These are phyloP conservation scores for Gyps fulvus DNA, from an alignment of 2,113 vertebrate genomes.

Conservation along the genomic window DNA sequence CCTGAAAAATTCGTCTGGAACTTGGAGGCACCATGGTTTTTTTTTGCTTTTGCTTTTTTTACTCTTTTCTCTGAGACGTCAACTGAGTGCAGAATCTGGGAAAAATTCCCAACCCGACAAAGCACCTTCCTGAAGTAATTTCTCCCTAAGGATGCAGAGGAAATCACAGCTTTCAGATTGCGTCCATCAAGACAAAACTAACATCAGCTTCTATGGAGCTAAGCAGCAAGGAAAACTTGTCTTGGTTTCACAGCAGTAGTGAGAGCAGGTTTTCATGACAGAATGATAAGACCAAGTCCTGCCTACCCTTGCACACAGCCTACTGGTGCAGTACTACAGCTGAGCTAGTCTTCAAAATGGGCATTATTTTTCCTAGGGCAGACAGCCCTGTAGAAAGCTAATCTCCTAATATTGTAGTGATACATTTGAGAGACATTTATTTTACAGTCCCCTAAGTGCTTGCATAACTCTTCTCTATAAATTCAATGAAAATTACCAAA, in stretches of 20 bases:
- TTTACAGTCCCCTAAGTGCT: not conserved
- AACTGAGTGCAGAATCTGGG: not conserved
- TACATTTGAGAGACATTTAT: not conserved
- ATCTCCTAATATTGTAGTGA: not conserved
- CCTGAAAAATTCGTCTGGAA: not conserved
- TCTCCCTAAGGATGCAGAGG: not conserved
- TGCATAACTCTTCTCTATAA: not conserved
- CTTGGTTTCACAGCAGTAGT: not conserved
- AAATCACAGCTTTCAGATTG: not conserved
- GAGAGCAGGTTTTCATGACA: not conserved
- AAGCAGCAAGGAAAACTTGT: not conserved
- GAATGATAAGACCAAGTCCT: not conserved
- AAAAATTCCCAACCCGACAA: constrained; percentile 8
- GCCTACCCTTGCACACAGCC: not conserved
- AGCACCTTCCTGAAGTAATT: not conserved
- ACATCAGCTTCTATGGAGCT: not conserved
- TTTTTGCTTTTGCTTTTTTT: not conserved
- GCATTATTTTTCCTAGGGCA: not conserved
- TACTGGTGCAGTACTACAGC: not conserved
- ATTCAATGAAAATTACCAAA: not conserved
- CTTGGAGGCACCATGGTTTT: not conserved
- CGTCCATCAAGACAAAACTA: not conserved
- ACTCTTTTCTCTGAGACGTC: not conserved
- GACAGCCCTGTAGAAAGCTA: not conserved
- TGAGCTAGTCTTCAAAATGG: not conserved